Evolutionary conservation across 2,113 vertebrate genomes (phyloP).

Genomic region (Eptesicus fuscus): DNA sequence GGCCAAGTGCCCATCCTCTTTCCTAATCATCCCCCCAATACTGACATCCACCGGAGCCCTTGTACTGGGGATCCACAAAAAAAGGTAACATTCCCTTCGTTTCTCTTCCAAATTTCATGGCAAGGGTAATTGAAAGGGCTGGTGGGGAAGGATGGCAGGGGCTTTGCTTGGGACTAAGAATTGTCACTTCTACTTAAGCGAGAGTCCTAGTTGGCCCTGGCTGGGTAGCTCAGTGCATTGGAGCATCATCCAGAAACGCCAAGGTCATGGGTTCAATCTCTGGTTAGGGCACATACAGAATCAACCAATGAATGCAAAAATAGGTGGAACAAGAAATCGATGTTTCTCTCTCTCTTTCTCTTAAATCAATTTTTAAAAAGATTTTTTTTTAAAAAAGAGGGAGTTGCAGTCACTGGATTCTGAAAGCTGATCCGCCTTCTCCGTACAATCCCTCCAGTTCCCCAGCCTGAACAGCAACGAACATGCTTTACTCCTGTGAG

Average conservation of each 20-base stretch:
- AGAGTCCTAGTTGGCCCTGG: not conserved
- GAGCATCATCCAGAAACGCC: not conserved
- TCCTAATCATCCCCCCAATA: not conserved
- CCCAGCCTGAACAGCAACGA: no score
- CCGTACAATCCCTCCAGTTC: not conserved
- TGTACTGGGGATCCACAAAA: not conserved
- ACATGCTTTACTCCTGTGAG: not conserved
- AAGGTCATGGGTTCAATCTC: not conserved
- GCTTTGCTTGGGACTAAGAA: not conserved
- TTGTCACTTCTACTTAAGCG: not conserved
- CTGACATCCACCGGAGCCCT: not conserved
- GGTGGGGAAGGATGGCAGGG: not conserved
- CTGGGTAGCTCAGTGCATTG: not conserved
- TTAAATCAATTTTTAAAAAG: not conserved
- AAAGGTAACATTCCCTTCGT: not conserved
- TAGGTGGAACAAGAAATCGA: not conserved
- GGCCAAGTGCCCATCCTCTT: not conserved
- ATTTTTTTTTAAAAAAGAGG: not conserved
- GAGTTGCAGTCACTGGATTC: no score
- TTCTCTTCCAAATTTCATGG: not conserved
- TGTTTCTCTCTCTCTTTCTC: not conserved
- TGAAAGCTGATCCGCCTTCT: not conserved
- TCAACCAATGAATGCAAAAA: not conserved
- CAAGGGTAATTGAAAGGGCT: not conserved
- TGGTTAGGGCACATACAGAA: not conserved